Evolutionary conservation across 2,888 invertebrate genomes (phyloP).

Genomic region (Drosophila eohydei): DNA sequence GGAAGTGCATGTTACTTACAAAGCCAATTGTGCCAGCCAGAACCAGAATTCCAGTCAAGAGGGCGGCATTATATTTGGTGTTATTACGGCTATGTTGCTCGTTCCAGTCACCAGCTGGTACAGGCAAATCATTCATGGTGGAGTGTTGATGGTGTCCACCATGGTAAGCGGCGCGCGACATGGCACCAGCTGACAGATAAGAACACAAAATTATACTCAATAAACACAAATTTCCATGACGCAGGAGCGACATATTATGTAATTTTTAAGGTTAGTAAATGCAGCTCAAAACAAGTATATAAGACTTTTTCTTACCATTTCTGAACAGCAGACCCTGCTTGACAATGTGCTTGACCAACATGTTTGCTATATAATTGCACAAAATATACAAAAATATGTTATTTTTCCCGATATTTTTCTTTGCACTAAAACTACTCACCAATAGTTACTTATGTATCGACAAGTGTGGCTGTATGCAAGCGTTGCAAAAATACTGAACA

Average conservation of each 20-base stretch:
- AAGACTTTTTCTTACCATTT: conserved; percentile 73
- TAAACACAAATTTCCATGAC: conserved; percentile 7
- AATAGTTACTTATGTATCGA: conserved; percentile 46
- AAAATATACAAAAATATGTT: conserved; percentile 15
- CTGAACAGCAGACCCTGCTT: conserved; percentile 79
- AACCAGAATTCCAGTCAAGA: conserved; percentile 87
- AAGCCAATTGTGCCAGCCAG: conserved; percentile 83
- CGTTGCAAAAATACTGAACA: conserved; percentile 31
- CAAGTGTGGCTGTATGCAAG: conserved; percentile 47
- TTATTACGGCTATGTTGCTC: conserved; percentile 88
- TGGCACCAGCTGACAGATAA: conserved; percentile 69
- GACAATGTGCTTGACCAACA: conserved; percentile 83
- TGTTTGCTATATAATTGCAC: conserved; percentile 59
- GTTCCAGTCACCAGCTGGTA: conserved; percentile 92
- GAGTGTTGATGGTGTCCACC: conserved; percentile 70
- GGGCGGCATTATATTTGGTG: conserved; percentile 88
- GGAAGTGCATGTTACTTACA: conserved; percentile 60
- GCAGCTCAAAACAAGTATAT: not conserved
- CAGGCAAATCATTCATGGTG: conserved; percentile 91
- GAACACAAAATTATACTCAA: conserved; percentile 2
- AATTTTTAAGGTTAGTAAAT: conserved; percentile 79
- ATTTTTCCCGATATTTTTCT: conserved; percentile 36
- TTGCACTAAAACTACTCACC: conserved; percentile 48
- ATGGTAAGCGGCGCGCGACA: conserved; percentile 83
- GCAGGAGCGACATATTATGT: conserved; percentile 75